Evolutionary conservation across 2,888 invertebrate species (phyloP).

Genomic region (Polietes domitor): DNA sequence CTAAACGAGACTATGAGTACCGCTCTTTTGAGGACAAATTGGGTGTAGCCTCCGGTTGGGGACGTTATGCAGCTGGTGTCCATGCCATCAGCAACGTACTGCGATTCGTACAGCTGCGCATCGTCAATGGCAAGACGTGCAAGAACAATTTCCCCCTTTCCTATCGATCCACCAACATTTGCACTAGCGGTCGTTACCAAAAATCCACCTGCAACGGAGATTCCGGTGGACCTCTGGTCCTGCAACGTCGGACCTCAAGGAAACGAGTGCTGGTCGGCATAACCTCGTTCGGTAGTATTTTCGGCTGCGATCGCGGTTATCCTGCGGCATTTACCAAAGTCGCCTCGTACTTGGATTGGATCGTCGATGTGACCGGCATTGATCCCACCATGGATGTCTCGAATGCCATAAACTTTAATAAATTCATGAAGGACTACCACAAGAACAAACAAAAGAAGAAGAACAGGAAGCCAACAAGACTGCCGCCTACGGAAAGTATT

Average conservation of each 20-base stretch:
- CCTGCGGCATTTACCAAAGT: conserved; percentile 79
- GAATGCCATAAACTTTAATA: conserved; percentile 71
- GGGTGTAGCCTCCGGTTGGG: conserved; percentile 82
- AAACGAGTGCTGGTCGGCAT: conserved; percentile 77
- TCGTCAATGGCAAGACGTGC: conserved; percentile 79
- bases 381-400: conserved; percentile 72
- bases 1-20: conserved; percentile 76
- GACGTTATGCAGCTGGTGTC: conserved; percentile 79
- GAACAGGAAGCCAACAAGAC: conserved; percentile 20
- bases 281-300: conserved; percentile 79
- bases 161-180: conserved; percentile 80
- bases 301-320: conserved; percentile 78
- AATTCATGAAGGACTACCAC: conserved; percentile 70
- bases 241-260: conserved; percentile 74
- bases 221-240: conserved; percentile 79
- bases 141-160: conserved; percentile 79
- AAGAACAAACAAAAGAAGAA: conserved; percentile 57
- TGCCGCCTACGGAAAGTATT: neutral
- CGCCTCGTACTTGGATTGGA: conserved; percentile 79
- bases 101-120: conserved; percentile 78
- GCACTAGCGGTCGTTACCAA: conserved; percentile 77
- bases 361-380: conserved; percentile 74
- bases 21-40: conserved; percentile 77
- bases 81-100: conserved; percentile 80
- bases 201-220: conserved; percentile 81